Evolutionary conservation across 1,140 invertebrate species (phyloP).

Genomic region (Panagrolaimus sp.): DNA sequence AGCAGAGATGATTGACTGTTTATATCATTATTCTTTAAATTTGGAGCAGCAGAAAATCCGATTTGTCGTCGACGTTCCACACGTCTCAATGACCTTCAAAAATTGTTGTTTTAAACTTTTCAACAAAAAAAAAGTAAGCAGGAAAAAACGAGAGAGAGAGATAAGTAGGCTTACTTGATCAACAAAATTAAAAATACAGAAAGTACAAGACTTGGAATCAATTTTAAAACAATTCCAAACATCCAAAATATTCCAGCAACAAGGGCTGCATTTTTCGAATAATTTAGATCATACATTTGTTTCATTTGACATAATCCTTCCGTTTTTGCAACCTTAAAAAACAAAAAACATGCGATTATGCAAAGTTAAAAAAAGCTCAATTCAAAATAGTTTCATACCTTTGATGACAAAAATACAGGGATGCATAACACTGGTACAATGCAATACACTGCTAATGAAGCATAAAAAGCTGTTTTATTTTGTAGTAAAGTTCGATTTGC

Average conservation of each 20-base stretch:
- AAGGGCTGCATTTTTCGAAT: not conserved
- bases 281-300: not conserved
- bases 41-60: not conserved
- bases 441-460: not conserved
- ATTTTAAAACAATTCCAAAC: slow-evolving; percentile 1
- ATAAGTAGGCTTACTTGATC: not conserved
- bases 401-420: not conserved
- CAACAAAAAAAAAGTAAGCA: too few relatives aligned
- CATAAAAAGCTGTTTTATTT: not conserved
- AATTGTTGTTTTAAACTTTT: not conserved
- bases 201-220: slow-evolving; percentile 2
- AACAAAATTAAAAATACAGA: not conserved
- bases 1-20: not conserved
- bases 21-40: not conserved
- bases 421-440: slow-evolving; percentile 10
- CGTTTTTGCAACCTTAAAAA: not conserved
- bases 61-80: slow-evolving; percentile 5
- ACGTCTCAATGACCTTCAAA: slow-evolving; percentile 7
- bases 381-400: not conserved
- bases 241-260: not conserved
- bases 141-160: too few relatives aligned
- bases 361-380: too few relatives aligned
- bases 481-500: slow-evolving; percentile 1
- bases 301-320: not conserved
- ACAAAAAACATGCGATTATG: not conserved